Evolutionary conservation across 2,888 invertebrate species (phyloP), one percentile per base, ranked within the genome.

Genomic region (Deilephila porcellus): DNA sequence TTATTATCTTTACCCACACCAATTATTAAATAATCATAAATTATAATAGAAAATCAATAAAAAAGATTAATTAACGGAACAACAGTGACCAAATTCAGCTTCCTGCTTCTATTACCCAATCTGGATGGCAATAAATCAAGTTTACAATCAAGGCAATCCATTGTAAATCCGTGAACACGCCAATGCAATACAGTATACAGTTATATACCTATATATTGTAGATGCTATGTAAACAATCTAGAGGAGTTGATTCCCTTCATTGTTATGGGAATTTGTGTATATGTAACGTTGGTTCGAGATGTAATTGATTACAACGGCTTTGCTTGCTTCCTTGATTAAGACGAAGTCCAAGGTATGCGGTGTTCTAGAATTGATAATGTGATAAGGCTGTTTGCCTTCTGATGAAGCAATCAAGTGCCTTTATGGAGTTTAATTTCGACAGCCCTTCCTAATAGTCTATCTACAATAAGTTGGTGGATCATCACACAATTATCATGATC

Each of bases 131-230:
- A 67, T 71, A 60, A 71, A 71, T 71, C 71, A 71, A 71, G 64
- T 71, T 71, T 60, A 71, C 71, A 71, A 71, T 71, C 71, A 60
- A 71, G 60, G 37, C 37, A 71, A 71, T 71, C 71, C 60, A 37
- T 60, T 60, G 60, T 59, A 60, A 71, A 71, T 71, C 71, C 71
- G 71, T 25, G 59, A 71, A 71, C 71, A 71, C 20, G 37, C 25
- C 37, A 37, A n/a, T 59, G 32, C 56, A 70, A 70, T 32, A 53
- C 52, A 20, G 20, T 25, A 70, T 32, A 53, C 52, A 20, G 20
- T 67, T 56, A 56, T n/a, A 67, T 34, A 45, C 20, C 17, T n/a
- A 20, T 5, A 45, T 67, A 62, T 17, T 64, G 25, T 67, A 45
- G 11, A 45, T 45, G 14, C 45, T 11, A 45, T 45, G 45, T 45